A percentile compares a stretch with the other conserved stretches of the same genome.
Evolutionary conservation across 2,797 vertebrate genomes (phyloP).

Genomic region (Poeciliopsis infans): DNA sequence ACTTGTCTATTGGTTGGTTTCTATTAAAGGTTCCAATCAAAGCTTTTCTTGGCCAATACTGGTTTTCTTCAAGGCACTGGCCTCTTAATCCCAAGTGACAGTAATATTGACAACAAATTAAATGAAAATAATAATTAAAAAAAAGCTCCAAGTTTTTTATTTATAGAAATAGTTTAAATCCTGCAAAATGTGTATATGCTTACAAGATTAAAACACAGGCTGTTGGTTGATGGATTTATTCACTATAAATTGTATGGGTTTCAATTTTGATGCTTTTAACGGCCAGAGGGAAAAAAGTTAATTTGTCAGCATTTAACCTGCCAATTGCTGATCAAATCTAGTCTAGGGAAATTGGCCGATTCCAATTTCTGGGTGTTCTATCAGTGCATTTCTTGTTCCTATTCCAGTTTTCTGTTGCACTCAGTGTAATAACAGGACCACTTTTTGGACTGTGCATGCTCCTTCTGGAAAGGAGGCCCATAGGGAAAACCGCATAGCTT

Average conservation of each 20-base stretch:
- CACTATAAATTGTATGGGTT: neutral
- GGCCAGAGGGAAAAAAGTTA: accelerated
- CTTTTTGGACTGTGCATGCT: slow-evolving; percentile 18
- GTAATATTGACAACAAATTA: neutral
- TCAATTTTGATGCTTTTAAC: neutral
- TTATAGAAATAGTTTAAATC: neutral
- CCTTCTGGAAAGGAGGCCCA: slow-evolving; percentile 23
- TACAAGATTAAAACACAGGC: too few species aligned
- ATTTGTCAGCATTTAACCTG: neutral
- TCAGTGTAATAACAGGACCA: slow-evolving; percentile 10
- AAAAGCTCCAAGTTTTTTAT: neutral
- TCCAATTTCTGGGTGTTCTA: neutral
- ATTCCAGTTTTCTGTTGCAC: slow-evolving; percentile 44
- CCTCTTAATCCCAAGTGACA: neutral
- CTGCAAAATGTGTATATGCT: too few species aligned
- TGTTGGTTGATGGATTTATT: neutral
- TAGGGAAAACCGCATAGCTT: slow-evolving; percentile 26
- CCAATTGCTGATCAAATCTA: neutral
- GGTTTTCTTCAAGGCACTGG: neutral
- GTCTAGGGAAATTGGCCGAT: neutral
- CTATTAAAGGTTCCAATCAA: slow-evolving; percentile 4
- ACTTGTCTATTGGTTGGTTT: slow-evolving; percentile 27
- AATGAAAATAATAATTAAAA: neutral
- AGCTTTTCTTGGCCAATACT: neutral
- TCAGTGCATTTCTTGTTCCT: slow-evolving; percentile 11